These are phyloP conservation scores for Tor tambroides DNA, from an alignment of 2,113 vertebrate genomes.

Conservation along the genomic window DNA sequence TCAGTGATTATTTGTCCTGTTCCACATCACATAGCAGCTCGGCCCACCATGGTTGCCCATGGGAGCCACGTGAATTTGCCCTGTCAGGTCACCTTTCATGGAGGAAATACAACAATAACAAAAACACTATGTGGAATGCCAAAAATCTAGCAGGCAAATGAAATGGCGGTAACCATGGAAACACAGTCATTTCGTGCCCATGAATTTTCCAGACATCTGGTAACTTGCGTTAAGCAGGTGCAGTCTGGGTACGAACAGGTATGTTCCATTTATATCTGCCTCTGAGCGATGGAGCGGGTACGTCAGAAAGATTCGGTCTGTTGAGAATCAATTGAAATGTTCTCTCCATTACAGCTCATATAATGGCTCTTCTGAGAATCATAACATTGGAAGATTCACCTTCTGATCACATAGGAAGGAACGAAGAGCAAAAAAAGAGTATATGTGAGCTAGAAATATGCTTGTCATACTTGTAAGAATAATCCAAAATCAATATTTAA, in stretches of 20 bases:
- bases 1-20: conserved; percentile 59
- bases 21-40: conserved; percentile 52
- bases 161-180: conserved; percentile 47
- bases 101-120: conserved; percentile 59
- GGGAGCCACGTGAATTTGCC: conserved; percentile 31
- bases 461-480: not conserved
- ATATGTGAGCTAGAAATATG: not conserved
- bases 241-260: conserved; percentile 30
- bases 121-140: conserved; percentile 58
- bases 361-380: conserved; percentile 9
- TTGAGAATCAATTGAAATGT: conserved; percentile 34
- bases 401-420: not conserved
- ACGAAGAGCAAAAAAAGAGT: not conserved
- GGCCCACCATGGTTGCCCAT: conserved; percentile 36
- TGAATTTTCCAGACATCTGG: conserved; percentile 46
- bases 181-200: conserved; percentile 5
- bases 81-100: conserved; percentile 51
- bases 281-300: not conserved
- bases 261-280: conserved; percentile 21
- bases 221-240: conserved; percentile 43
- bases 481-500: not conserved
- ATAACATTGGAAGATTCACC: too few relatives aligned
- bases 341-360: not conserved
- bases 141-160: conserved; percentile 53
- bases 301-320: conserved; percentile 18